phyloP scores from a whole-genome alignment of 2,113 vertebrate species.

The Daubentonia madagascariensis region DNA sequence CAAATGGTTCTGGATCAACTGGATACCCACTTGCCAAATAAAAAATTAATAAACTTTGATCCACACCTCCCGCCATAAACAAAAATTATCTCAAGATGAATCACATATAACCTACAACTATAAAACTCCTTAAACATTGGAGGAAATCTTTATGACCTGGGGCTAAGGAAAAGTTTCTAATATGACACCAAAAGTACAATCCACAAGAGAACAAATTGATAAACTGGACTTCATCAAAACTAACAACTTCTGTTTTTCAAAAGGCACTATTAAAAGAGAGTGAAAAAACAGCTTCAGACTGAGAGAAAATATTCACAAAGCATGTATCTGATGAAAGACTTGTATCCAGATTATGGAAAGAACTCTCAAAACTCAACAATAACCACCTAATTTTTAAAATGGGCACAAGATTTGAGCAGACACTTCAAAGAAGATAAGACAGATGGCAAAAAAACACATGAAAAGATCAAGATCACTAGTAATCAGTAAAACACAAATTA shows the following conservation, averaged over 20 bases:
- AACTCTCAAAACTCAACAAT: background rate
- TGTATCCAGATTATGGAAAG: background rate
- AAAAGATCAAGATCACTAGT: background rate
- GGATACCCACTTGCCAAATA: background rate
- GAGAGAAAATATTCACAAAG: background rate
- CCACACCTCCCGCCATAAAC: background rate
- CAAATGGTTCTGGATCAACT: background rate
- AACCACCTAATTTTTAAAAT: background rate
- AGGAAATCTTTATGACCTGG: background rate
- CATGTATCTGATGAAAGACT: background rate
- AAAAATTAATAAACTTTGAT: background rate
- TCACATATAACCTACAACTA: background rate
- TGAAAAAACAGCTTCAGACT: background rate
- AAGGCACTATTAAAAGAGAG: background rate
- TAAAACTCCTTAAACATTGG: background rate
- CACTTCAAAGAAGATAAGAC: background rate
- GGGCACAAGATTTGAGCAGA: background rate
- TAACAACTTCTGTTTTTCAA: background rate
- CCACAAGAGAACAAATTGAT: background rate
- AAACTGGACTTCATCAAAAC: background rate
- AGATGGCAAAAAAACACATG: background rate
- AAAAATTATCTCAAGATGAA: background rate
- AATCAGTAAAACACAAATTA: background rate
- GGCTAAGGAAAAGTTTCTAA: background rate
- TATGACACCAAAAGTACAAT: background rate